Percentiles rank a stretch among this genome's conserved stretches.
Conservation (phyloP, 2,888 invertebrate species). For the Barypeithes pellucidus region DNA sequence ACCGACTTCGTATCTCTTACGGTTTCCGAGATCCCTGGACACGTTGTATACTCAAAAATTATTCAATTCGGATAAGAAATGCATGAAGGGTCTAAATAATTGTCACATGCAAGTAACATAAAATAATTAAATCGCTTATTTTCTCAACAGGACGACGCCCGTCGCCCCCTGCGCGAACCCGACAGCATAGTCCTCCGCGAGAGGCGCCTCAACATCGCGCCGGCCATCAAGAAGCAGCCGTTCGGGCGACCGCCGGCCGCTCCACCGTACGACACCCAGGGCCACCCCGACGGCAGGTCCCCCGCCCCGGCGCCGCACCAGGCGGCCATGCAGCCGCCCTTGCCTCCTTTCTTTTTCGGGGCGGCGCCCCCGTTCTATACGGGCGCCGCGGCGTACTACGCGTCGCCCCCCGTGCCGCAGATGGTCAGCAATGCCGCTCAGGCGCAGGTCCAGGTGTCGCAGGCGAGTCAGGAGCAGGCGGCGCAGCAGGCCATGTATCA, state of each 20-base stretch:
- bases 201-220: constrained; percentile 88
- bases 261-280: constrained; percentile 44
- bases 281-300: constrained; percentile 41
- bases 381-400: constrained; percentile 67
- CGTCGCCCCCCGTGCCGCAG: constrained; percentile 63
- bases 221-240: constrained; percentile 88
- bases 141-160: constrained; percentile 79
- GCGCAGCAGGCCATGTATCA: constrained; percentile 66
- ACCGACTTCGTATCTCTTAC: too few species aligned
- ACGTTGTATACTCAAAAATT: too few species aligned
- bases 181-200: constrained; percentile 86
- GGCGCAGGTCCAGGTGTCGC: constrained; percentile 45
- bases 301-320: constrained; percentile 71
- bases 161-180: constrained; percentile 81
- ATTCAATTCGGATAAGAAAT: too few species aligned
- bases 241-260: constrained; percentile 49
- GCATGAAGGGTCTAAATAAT: too few species aligned
- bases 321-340: constrained; percentile 67
- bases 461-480: constrained; percentile 62
- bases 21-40: too few species aligned
- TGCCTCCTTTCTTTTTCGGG: constrained; percentile 48
- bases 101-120: too few species aligned
- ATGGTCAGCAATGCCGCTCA: constrained; percentile 52
- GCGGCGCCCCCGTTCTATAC: constrained; percentile 68
- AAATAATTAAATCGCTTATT: too few species aligned